phyloP scores from a whole-genome alignment of 2,888 invertebrate genomes.

The Harpalus rufipes region DNA sequence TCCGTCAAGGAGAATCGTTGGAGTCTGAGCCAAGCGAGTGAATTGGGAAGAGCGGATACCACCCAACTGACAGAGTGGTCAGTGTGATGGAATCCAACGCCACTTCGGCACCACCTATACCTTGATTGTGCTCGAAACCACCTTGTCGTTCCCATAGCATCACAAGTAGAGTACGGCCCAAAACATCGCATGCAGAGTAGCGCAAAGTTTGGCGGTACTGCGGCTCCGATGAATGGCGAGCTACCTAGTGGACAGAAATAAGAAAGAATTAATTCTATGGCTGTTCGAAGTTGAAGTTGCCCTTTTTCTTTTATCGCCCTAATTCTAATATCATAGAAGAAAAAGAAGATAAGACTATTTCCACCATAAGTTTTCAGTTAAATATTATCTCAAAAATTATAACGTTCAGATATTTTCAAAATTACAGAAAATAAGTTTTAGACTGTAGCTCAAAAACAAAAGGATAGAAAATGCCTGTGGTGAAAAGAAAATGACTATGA shows the following conservation, averaged over 20 bases:
- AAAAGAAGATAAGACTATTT: no score
- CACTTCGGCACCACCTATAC: conserved; percentile 91
- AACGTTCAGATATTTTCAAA: no score
- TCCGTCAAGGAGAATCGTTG: conserved; percentile 77
- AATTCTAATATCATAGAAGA: no score
- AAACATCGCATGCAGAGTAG: conserved; percentile 88
- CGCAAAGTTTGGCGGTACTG: conserved; percentile 93
- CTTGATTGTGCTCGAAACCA: conserved; percentile 90
- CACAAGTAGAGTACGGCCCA: conserved; percentile 90
- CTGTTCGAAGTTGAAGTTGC: no score
- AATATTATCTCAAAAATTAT: no score
- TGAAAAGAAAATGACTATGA: no score
- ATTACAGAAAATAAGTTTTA: no score
- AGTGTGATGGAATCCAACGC: conserved; percentile 89
- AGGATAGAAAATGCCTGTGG: no score
- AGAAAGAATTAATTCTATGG: no score
- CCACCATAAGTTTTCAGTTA: no score
- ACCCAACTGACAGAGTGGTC: conserved; percentile 89
- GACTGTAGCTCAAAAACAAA: no score
- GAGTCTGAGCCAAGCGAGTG: conserved; percentile 87
- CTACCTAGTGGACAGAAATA: conserved; percentile 76
- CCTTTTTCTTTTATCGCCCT: no score
- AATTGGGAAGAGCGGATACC: conserved; percentile 95
- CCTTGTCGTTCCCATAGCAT: conserved; percentile 96
- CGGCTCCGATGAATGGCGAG: conserved; percentile 90